These are phyloP conservation scores for Protosalanx chinensis DNA, from an alignment of 2,797 vertebrate genomes.

Conservation along the genomic window DNA sequence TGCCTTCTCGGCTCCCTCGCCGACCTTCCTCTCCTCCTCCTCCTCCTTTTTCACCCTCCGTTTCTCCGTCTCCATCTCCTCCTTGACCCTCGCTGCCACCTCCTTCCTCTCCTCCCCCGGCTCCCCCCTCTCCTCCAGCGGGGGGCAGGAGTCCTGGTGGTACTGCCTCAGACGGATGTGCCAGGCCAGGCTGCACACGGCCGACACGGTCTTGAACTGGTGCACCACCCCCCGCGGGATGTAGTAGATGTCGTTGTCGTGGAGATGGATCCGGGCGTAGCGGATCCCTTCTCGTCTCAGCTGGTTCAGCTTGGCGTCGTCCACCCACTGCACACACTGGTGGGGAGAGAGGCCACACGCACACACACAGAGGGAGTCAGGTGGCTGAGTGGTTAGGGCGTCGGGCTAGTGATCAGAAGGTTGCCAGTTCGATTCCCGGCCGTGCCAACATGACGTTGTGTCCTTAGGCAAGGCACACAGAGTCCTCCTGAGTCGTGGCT, in stretches of 20 bases:
- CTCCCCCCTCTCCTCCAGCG: slow-evolving; percentile 25
- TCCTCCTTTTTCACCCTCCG: neutral
- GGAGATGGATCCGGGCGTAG: slow-evolving; percentile 93
- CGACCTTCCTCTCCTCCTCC: neutral
- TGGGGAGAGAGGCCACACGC: slow-evolving; percentile 2
- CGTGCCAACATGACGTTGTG: too few relatives aligned
- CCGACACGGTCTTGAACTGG: slow-evolving; percentile 98
- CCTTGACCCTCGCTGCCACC: neutral
- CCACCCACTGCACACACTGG: slow-evolving; percentile 98
- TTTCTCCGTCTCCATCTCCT: neutral
- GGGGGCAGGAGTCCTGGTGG: slow-evolving; percentile 55
- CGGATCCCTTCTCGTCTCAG: slow-evolving; percentile 94
- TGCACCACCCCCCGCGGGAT: slow-evolving; percentile 97
- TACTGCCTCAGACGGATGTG: slow-evolving; percentile 90
- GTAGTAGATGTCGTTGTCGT: slow-evolving; percentile 96
- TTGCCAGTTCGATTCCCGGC: too few relatives aligned
- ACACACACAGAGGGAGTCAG: neutral
- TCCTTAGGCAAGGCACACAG: too few relatives aligned
- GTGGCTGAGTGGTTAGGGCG: too few relatives aligned
- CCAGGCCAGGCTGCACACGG: slow-evolving; percentile 97
- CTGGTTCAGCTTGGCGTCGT: slow-evolving; percentile 98
- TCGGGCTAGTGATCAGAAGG: too few relatives aligned
- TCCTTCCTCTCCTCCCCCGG: neutral
- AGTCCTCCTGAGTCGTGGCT: too few relatives aligned
- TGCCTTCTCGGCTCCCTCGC: slow-evolving; percentile 4